phyloP scores from a whole-genome alignment of 2,888 invertebrate genomes.

The Pristionchus fissidentatus region DNA sequence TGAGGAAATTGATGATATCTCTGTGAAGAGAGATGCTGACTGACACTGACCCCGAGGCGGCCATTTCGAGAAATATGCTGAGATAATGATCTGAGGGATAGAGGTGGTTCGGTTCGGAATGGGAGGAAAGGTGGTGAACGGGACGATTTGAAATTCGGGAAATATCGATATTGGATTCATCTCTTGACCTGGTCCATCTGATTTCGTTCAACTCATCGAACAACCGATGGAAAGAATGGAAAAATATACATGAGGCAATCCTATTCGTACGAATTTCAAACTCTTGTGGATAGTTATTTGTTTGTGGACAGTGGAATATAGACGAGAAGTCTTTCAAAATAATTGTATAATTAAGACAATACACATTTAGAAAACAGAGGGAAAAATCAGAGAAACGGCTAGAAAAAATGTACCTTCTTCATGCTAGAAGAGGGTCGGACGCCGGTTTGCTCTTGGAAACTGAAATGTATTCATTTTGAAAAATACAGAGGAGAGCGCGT shows the following conservation, averaged over 20 bases:
- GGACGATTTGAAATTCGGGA: too few relatives aligned
- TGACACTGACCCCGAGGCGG: background rate
- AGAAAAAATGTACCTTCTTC: background rate
- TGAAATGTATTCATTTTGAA: background rate
- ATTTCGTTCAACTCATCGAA: background rate
- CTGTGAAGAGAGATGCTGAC: too few relatives aligned
- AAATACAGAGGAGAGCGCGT: background rate
- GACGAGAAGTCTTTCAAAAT: background rate
- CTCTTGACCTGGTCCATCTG: background rate
- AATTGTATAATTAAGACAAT: background rate
- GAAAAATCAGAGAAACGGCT: too few relatives aligned
- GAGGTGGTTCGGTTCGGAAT: slow-evolving; percentile 15
- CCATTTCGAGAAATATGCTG: background rate
- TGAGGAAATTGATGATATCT: background rate
- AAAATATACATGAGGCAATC: background rate
- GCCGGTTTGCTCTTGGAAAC: background rate
- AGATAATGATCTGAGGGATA: slow-evolving; percentile 5
- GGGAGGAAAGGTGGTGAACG: too few relatives aligned
- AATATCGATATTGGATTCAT: too few relatives aligned
- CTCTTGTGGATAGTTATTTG: background rate
- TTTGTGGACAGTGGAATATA: background rate
- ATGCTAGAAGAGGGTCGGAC: slow-evolving; percentile 10
- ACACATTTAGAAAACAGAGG: background rate
- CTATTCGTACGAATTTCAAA: background rate
- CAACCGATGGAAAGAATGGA: background rate